Evolutionary conservation across 2,113 vertebrate genomes (phyloP).

Genomic region (Isurus oxyrinchus): DNA sequence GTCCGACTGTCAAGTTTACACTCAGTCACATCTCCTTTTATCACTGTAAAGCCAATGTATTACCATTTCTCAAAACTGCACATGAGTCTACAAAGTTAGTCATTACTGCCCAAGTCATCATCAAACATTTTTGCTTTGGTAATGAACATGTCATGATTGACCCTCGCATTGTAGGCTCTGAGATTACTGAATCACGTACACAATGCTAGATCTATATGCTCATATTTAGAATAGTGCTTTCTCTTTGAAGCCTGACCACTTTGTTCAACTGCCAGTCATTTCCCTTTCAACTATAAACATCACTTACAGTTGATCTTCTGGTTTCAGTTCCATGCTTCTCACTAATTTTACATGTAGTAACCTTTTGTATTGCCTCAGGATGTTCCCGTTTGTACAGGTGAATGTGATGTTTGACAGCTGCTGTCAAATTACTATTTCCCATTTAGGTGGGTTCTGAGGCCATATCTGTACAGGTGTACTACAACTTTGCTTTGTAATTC

Average conservation of each 20-base stretch:
- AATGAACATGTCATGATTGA: conserved; percentile 32
- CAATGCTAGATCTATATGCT: conserved; percentile 22
- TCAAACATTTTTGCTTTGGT: conserved; percentile 35
- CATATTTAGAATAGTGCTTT: conserved; percentile 31
- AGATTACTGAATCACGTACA: conserved; percentile 25
- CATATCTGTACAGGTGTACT: background rate
- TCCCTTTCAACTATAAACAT: conserved; percentile 36
- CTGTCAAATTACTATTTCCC: conserved; percentile 33
- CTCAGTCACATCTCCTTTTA: conserved; percentile 18
- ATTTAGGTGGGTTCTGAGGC: conserved; percentile 19
- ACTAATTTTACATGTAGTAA: conserved; percentile 34
- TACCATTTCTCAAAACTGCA: conserved; percentile 25
- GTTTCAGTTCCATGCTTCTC: conserved; percentile 28
- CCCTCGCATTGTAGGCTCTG: background rate
- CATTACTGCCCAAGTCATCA: conserved; percentile 23
- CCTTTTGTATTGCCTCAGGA: conserved; percentile 35
- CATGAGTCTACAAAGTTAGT: conserved; percentile 33
- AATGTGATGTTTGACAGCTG: conserved; percentile 27
- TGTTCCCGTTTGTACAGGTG: conserved; percentile 31
- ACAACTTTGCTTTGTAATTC: conserved; percentile 14
- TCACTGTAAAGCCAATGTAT: conserved; percentile 21
- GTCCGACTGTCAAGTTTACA: conserved; percentile 17
- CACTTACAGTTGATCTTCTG: conserved; percentile 34
- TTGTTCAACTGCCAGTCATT: conserved; percentile 34
- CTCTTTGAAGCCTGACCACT: conserved; percentile 37